A percentile compares a stretch with the other conserved stretches of the same genome.
Conservation (phyloP, 2,888 invertebrate species). For the Plemyria rubiginata region DNA sequence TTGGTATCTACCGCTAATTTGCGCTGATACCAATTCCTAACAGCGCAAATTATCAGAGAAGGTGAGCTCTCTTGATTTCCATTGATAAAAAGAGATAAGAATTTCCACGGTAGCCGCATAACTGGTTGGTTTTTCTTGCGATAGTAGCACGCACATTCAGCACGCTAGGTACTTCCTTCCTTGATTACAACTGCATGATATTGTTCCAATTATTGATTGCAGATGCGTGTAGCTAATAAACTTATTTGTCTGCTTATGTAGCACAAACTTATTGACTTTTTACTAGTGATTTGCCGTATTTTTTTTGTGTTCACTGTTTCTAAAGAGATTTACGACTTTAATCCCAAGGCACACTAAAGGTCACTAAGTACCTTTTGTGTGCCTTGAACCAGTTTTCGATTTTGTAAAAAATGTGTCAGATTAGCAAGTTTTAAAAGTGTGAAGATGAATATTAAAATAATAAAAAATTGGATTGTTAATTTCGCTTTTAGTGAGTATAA, state of each 20-base stretch:
- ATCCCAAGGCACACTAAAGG: too few species aligned
- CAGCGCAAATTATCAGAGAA: constrained; percentile 28
- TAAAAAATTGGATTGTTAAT: too few species aligned
- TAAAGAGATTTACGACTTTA: too few species aligned
- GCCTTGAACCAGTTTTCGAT: too few species aligned
- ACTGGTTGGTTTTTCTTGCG: constrained; percentile 31
- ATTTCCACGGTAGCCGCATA: constrained; percentile 40
- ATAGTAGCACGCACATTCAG: constrained; percentile 30
- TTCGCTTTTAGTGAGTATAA: too few species aligned
- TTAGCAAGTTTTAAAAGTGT: too few species aligned
- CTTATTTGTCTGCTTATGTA: constrained; percentile 18
- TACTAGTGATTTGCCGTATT: too few species aligned
- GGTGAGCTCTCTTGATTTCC: constrained; percentile 36
- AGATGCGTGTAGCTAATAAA: constrained; percentile 24
- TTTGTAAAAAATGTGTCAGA: too few species aligned
- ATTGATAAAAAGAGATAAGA: constrained; percentile 45
- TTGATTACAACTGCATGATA: constrained; percentile 20
- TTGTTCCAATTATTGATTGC: constrained; percentile 21
- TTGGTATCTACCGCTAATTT: too few species aligned
- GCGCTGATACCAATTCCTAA: not conserved
- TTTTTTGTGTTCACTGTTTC: too few species aligned
- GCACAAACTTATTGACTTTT: constrained; percentile 8
- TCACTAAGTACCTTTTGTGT: too few species aligned
- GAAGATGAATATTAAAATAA: too few species aligned
- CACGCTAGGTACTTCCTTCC: constrained; percentile 41